Evolutionary conservation across 2,888 invertebrate species (phyloP).

Genomic region (Chrysotoxum bicinctum): DNA sequence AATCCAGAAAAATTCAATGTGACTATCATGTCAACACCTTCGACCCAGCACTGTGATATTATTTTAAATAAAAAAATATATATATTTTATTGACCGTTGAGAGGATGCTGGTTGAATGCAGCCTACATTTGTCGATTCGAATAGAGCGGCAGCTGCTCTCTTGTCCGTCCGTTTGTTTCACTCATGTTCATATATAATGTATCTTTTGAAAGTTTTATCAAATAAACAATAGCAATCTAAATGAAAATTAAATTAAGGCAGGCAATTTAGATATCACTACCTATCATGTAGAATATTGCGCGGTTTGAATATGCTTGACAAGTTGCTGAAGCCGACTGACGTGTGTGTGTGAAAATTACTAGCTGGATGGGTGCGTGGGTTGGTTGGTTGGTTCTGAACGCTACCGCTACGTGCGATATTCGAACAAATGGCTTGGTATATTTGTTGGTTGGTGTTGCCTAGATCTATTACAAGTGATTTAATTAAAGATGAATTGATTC

Average conservation of each 20-base stretch:
- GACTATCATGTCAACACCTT: not conserved
- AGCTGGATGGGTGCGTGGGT: slow-evolving; percentile 13
- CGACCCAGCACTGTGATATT: not conserved
- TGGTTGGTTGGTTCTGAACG: not conserved
- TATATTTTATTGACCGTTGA: slow-evolving; percentile 21
- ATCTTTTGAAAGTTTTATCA: slow-evolving; percentile 48
- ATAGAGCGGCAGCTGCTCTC: not conserved
- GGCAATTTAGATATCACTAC: slow-evolving; percentile 62
- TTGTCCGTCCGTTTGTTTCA: not conserved
- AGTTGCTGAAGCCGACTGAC: slow-evolving; percentile 9
- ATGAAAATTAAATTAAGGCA: slow-evolving; percentile 66
- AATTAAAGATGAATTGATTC: slow-evolving; percentile 53
- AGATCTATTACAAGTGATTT: slow-evolving; percentile 45
- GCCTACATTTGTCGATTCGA: not conserved
- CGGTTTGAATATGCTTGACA: slow-evolving; percentile 22
- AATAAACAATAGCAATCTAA: slow-evolving; percentile 60
- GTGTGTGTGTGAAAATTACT: slow-evolving; percentile 32
- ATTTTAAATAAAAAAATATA: not conserved
- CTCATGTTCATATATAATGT: not conserved
- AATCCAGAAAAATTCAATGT: too few relatives aligned
- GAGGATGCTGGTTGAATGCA: not conserved
- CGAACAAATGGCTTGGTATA: not conserved
- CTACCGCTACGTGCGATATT: not conserved
- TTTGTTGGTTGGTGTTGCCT: not conserved
- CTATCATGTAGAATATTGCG: not conserved